phyloP scores from a whole-genome alignment of 2,797 vertebrate species.

The Chaunax sp. region DNA sequence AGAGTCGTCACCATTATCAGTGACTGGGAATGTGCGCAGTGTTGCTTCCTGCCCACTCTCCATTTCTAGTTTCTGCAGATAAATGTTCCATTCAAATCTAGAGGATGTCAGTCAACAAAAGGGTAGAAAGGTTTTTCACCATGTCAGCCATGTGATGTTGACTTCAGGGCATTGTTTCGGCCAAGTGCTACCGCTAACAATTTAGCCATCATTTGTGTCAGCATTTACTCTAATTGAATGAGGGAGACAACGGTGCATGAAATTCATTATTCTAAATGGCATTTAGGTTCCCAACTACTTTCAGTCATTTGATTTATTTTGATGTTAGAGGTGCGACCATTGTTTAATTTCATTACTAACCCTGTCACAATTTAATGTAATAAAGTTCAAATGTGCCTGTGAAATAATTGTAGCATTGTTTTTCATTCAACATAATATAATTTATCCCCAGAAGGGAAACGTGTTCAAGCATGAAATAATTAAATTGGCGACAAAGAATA shows the following conservation, averaged over 20 bases:
- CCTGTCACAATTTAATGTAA: constrained; percentile 27
- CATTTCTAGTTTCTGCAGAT: constrained; percentile 35
- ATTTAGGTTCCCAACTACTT: constrained; percentile 29
- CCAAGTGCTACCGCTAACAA: constrained; percentile 35
- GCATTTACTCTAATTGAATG: constrained; percentile 32
- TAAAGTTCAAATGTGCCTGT: constrained; percentile 55
- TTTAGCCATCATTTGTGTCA: constrained; percentile 50
- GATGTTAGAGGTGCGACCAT: constrained; percentile 27
- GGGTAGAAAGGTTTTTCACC: constrained; percentile 21
- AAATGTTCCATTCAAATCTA: constrained; percentile 34
- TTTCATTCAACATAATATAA: constrained; percentile 15
- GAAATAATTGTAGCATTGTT: constrained; percentile 43
- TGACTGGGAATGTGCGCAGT: constrained; percentile 61
- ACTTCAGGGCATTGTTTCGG: constrained; percentile 51
- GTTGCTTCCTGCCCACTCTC: constrained; percentile 39
- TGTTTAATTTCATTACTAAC: constrained; percentile 36
- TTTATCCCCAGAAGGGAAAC: neutral
- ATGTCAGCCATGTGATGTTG: constrained; percentile 19
- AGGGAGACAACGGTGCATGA: constrained; percentile 33
- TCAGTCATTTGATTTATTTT: constrained; percentile 42
- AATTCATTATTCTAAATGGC: constrained; percentile 60
- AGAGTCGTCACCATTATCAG: constrained; percentile 55
- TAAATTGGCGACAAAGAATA: constrained; percentile 14
- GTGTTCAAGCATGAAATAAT: constrained; percentile 12
- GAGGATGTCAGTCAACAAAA: constrained; percentile 21